Evolutionary conservation across 1,140 invertebrate genomes (phyloP), one percentile per base, ranked within the genome.

Genomic region (Zaprionus tsacasi): DNA sequence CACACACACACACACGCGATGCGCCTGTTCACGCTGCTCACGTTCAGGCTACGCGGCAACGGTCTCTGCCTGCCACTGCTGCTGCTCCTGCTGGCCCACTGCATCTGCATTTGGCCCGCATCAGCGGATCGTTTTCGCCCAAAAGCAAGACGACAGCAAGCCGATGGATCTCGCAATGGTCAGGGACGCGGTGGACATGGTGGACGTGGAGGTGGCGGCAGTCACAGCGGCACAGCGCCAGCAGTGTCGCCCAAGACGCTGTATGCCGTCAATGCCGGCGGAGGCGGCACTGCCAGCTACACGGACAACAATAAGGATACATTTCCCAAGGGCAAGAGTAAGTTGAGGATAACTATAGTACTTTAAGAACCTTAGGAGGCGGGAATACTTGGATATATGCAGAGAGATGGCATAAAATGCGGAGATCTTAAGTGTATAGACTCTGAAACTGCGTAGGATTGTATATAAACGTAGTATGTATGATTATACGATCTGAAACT

Each of bases 311-410:
- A 59, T 50, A 91, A 89, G 72, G 79, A 85, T 15, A 91, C 90
- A 55, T 92, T 92, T 43, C 91, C 92, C 48, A 92, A 92, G 66
- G 92, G 92, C 70, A 92, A 92, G 78, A 92, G 92, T 92, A 92
- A 92, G 92, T 81, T 10, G 58, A 2, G 27, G 33, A 21, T 1
- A 5, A 4, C 11, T 25, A 12, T 25, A 25, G 7, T 17, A 15
- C 6, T 7, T 6, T n/a, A 15, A 21, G 11, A 5, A 33, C 1
- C 10, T 17, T 12, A 11, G 12, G 8, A 25, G 12, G 11, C 11
- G 21, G 11, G 4, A 3, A 21, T 25, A 1, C 1, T 12, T 10
- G 1, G 11, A 40, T 12, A 40, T 40, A 12, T 40, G 38, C 8
- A 40, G 12, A 21, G 21, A 21, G 21, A 21, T 21, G n/a, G n/a